These are phyloP conservation scores for Nasonia oneida DNA, from an alignment of 2,888 invertebrate species.

Conservation along the genomic window DNA sequence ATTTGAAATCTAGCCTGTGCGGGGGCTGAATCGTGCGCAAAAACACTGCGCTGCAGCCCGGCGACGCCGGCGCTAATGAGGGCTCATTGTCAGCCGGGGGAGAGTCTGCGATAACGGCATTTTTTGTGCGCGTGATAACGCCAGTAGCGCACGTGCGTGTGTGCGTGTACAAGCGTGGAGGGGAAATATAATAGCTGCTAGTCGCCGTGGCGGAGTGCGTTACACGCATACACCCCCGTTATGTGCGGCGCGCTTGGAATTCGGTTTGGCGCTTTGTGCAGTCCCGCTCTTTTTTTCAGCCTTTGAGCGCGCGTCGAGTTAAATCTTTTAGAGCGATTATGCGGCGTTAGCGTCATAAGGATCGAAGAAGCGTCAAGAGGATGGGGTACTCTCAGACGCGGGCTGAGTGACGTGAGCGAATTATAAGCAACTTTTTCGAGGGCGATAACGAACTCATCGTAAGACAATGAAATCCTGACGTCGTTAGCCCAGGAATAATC, in stretches of 20 bases:
- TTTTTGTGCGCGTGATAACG: conserved; percentile 38
- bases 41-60: no score
- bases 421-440: background rate
- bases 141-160: background rate
- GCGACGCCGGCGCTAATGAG: conserved; percentile 38
- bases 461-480: background rate
- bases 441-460: background rate
- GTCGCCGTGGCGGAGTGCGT: background rate
- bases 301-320: no score
- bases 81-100: conserved; percentile 36
- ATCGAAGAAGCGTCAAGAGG: no score
- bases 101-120: conserved; percentile 28
- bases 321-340: background rate
- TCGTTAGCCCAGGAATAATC: background rate
- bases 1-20: conserved; percentile 34
- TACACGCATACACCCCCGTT: background rate
- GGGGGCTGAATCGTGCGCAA: no score
- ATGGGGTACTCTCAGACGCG: background rate
- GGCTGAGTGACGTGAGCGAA: background rate
- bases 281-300: no score
- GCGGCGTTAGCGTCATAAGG: background rate
- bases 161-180: background rate
- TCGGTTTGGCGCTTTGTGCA: background rate
- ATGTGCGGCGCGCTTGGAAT: background rate
- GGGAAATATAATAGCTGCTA: background rate